Conservation (phyloP, 2,888 invertebrate genomes). For the Meta bourneti region DNA sequence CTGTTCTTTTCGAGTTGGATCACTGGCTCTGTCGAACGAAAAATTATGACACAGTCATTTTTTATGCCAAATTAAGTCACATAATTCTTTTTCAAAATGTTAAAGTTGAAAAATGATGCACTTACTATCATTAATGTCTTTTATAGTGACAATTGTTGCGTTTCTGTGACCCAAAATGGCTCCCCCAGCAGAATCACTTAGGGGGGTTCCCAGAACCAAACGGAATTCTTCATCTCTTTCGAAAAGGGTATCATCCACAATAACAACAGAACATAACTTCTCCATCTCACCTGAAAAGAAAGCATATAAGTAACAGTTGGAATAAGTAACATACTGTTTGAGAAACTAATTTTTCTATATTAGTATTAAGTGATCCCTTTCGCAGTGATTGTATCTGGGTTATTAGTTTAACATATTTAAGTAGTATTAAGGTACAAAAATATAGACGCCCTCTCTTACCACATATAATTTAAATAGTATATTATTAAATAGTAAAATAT, state of each 20-base stretch:
- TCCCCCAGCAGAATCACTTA: conserved; percentile 78
- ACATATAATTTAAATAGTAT: too few relatives aligned
- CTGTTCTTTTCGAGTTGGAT: conserved; percentile 80
- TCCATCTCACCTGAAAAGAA: conserved; percentile 79
- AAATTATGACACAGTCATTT: background rate
- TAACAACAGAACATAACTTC: conserved; percentile 79
- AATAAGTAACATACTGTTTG: too few relatives aligned
- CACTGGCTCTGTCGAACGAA: conserved; percentile 79
- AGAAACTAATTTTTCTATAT: too few relatives aligned
- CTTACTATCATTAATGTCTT: conserved; percentile 81
- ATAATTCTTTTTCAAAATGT: background rate
- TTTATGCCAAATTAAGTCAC: background rate
- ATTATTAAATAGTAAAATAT: too few relatives aligned
- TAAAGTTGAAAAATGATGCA: conserved; percentile 18
- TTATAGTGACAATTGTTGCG: conserved; percentile 79
- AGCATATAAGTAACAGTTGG: background rate
- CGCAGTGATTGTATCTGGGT: too few relatives aligned
- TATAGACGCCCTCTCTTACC: too few relatives aligned
- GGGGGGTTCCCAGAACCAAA: conserved; percentile 80
- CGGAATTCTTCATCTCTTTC: conserved; percentile 80
- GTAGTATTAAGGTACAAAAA: too few relatives aligned
- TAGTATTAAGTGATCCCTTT: too few relatives aligned
- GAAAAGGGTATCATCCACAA: conserved; percentile 80
- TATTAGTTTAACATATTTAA: too few relatives aligned
- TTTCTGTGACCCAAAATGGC: conserved; percentile 79